A percentile compares a stretch with the other conserved stretches of the same genome.
phyloP scores from a whole-genome alignment of 2,888 invertebrate genomes.

The Ceriagrion tenellum region DNA sequence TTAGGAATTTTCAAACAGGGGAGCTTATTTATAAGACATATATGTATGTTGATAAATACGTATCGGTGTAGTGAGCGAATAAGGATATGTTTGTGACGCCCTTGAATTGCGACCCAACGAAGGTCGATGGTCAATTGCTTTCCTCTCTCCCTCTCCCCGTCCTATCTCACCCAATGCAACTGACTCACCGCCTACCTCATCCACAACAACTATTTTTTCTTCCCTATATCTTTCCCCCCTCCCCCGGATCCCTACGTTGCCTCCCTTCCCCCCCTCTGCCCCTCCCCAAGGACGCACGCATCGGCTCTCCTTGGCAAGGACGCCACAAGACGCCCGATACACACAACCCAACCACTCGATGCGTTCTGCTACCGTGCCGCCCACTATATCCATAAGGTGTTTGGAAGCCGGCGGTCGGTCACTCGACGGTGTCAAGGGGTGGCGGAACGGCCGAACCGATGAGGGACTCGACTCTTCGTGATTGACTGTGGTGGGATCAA shows the following conservation, averaged over 20 bases:
- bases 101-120: not conserved
- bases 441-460: too few species aligned
- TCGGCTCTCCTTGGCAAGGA: slow-evolving; percentile 44
- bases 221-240: not conserved
- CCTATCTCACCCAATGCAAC: not conserved
- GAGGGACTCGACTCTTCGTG: too few species aligned
- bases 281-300: slow-evolving; percentile 16
- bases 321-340: not conserved
- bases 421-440: too few species aligned
- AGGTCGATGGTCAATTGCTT: slow-evolving; percentile 28
- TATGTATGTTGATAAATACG: too few species aligned
- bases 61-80: not conserved
- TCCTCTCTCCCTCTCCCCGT: not conserved
- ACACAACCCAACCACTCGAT: not conserved
- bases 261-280: not conserved
- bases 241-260: not conserved
- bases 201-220: too few species aligned
- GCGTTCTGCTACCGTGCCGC: slow-evolving; percentile 10
- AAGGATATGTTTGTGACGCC: not conserved
- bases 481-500: too few species aligned
- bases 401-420: not conserved
- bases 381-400: not conserved
- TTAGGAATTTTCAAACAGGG: too few species aligned
- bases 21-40: too few species aligned
- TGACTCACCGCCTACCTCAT: not conserved